phyloP scores from a whole-genome alignment of 2,797 vertebrate species.

The Cottoperca gobio region DNA sequence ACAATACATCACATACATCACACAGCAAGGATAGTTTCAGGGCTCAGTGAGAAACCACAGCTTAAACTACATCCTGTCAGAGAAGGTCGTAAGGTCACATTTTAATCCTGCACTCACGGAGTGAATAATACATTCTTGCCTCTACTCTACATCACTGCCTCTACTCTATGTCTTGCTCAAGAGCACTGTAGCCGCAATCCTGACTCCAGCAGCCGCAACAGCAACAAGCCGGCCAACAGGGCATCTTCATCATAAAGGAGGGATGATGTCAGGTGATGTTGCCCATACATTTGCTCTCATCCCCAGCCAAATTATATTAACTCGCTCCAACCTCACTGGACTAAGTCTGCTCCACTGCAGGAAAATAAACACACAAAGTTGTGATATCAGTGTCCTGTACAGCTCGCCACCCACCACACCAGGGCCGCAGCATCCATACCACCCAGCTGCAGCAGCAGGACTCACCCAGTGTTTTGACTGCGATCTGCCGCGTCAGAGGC shows the following conservation, averaged over 20 bases:
- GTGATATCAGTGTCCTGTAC: background rate
- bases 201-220: background rate
- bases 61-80: background rate
- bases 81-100: background rate
- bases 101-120: background rate
- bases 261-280: background rate
- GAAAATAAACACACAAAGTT: background rate
- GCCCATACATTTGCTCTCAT: background rate
- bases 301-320: background rate
- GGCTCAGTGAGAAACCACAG: background rate
- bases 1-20: background rate
- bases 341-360: background rate
- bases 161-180: background rate
- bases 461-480: constrained; percentile 97
- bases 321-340: background rate
- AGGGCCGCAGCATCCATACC: constrained; percentile 46
- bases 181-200: background rate
- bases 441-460: constrained; percentile 21
- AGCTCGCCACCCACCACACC: background rate
- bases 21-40: background rate
- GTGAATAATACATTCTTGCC: background rate
- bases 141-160: background rate
- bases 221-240: background rate
- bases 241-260: background rate
- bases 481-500: constrained; percentile 96